Base-by-base conservation (phyloP, 2,888 invertebrate genomes). In the Luperina nickerlii region DNA sequence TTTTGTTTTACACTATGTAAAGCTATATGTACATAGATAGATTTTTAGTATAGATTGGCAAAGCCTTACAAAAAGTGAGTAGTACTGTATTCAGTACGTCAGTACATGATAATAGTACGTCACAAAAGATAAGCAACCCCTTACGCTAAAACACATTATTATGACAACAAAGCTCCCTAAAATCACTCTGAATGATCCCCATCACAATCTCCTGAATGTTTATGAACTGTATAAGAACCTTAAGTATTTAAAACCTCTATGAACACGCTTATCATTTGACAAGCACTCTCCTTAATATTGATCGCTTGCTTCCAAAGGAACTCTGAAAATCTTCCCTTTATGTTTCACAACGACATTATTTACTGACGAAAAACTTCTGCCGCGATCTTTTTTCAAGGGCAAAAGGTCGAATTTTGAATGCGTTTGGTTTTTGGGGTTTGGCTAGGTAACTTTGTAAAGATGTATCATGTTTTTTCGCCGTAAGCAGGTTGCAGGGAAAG, bases 261-360 rank as follows among this genome's bases (percentile, higher is more conserved):
- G 86, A 81, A 82, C 79, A 74, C 68, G 85, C 88, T 92, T 90
- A 90, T 91, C 90, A 82, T 91, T 88, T 90, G 90, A 91, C 91
- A 91, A 91, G 88, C 91, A 90, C 90, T 87, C 91, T 86, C 88
- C 82, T 83, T 87, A 82, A 87, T 93, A 94, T 93, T 90, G 95
- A 94, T 93, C 92, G 92, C 87, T 90, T 88, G 84, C 91, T 89
- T 88, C 89, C 88, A 91, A 93, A 92, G 92, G 86, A 91, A 91
- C 88, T 63, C 77, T 1, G 67, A 78, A 84, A 85, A 85, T 81
- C 75, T 76, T 57, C 42, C 67, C 57, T 76, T 81, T 73, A 73
- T 73, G 27, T 32, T n/a, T 27, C 11, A 74, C 76, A 75, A 65
- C 5, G 8, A 11, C 15, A 57, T 27, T 32, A 60, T 69, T 62